Percentiles rank a stretch among this genome's conserved stretches.
These are phyloP conservation scores for Phycodurus eques DNA, from an alignment of 2,113 vertebrate species.

Conservation along the genomic window DNA sequence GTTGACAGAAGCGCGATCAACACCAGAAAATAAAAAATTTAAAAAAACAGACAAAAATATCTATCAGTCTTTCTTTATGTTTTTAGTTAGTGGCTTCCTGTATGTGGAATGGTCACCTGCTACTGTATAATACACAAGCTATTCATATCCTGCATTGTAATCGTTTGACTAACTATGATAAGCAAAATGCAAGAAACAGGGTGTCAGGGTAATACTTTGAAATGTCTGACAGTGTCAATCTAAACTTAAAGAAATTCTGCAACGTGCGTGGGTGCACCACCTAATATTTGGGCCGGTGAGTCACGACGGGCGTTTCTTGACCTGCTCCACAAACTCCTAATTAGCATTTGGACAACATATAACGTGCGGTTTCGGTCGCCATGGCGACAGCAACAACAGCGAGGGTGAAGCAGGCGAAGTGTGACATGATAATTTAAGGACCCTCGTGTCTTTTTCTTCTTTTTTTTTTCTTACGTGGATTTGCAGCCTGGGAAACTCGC, in stretches of 20 bases:
- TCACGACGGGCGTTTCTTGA: neutral
- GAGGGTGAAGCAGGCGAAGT: neutral
- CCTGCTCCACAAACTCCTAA: neutral
- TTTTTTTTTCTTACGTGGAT: conserved; percentile 10
- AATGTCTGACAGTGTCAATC: neutral
- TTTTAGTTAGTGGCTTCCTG: neutral
- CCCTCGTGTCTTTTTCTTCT: neutral
- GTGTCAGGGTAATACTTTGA: neutral
- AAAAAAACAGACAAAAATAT: conserved; percentile 19
- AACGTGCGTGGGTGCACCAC: neutral
- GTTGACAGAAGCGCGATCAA: conserved; percentile 29
- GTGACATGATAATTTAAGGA: conserved; percentile 7
- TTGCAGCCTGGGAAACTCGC: conserved; percentile 54
- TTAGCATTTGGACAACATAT: conserved; percentile 1
- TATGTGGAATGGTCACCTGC: no score
- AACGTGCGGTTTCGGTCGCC: neutral
- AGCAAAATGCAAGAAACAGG: no score
- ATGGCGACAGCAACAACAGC: neutral
- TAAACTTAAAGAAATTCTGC: neutral
- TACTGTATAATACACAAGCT: no score
- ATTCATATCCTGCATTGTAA: no score
- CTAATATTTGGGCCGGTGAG: conserved; percentile 4
- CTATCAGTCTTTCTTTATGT: neutral
- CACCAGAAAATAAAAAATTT: conserved; percentile 19
- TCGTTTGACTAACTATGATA: no score